phyloP scores from a whole-genome alignment of 30 jellyfish, hydroid and myxozoan species.

The Turritopsis dohrnii region DNA sequence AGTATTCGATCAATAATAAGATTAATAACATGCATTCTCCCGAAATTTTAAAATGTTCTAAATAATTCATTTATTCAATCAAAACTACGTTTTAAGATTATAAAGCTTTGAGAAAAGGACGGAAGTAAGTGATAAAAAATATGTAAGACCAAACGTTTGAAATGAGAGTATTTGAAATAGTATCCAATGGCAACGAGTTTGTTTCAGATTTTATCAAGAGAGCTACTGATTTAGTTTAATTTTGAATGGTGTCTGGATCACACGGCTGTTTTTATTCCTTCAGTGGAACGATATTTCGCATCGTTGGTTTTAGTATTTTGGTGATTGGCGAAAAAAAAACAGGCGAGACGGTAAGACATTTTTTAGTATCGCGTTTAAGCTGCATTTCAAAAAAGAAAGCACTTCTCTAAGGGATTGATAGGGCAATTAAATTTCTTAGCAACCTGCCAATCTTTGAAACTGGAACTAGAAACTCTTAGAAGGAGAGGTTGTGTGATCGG shows the following conservation, averaged over 20 bases:
- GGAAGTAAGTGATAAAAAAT: neutral
- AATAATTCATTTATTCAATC: neutral
- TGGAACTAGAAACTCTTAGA: too few relatives aligned
- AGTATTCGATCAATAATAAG: too few relatives aligned
- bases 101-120: too few relatives aligned
- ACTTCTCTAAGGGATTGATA: too few relatives aligned
- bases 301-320: neutral
- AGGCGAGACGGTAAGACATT: neutral
- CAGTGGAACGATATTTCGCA: too few relatives aligned
- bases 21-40: neutral
- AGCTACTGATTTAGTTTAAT: neutral
- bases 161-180: neutral
- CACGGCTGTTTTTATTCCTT: neutral
- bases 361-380: too few relatives aligned
- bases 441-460: too few relatives aligned
- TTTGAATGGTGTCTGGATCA: neutral
- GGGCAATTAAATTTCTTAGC: too few relatives aligned
- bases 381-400: too few relatives aligned
- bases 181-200: neutral
- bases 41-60: neutral
- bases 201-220: neutral
- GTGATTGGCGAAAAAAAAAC: neutral
- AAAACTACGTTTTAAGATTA: neutral
- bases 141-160: neutral
- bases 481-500: too few relatives aligned